These are phyloP conservation scores for Sylvia atricapilla DNA, from an alignment of 2,113 vertebrate species.

Conservation along the genomic window DNA sequence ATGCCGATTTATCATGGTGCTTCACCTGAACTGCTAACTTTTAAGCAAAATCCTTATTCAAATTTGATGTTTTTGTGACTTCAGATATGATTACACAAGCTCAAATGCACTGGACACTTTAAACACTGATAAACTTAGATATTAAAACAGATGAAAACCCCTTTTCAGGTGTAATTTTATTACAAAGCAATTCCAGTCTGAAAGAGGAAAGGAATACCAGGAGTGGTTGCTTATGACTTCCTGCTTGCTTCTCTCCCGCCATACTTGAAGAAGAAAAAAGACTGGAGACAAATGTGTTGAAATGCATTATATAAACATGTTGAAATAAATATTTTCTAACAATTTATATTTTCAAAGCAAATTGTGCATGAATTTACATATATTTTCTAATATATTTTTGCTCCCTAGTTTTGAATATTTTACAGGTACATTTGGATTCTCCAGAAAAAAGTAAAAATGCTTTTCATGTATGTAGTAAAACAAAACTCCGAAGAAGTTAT, in stretches of 20 bases:
- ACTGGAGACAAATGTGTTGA: neutral
- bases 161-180: neutral
- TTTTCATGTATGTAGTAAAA: neutral
- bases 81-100: neutral
- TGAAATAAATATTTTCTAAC: neutral
- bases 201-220: neutral
- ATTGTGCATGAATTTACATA: neutral
- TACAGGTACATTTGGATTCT: neutral
- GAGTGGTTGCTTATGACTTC: neutral
- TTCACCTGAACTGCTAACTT: neutral
- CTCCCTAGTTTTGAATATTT: neutral
- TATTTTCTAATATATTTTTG: neutral
- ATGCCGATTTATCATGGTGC: neutral
- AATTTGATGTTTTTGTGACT: neutral
- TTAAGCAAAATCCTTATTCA: neutral
- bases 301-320: neutral
- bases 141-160: neutral
- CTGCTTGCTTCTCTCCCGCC: neutral
- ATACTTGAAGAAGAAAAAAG: neutral
- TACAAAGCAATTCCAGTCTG: neutral
- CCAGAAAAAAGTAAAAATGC: neutral
- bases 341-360: neutral
- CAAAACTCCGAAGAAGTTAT: neutral
- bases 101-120: neutral
- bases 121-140: neutral